These are phyloP conservation scores for Drosophila bocki DNA, from an alignment of 1,140 invertebrate species.

Conservation along the genomic window DNA sequence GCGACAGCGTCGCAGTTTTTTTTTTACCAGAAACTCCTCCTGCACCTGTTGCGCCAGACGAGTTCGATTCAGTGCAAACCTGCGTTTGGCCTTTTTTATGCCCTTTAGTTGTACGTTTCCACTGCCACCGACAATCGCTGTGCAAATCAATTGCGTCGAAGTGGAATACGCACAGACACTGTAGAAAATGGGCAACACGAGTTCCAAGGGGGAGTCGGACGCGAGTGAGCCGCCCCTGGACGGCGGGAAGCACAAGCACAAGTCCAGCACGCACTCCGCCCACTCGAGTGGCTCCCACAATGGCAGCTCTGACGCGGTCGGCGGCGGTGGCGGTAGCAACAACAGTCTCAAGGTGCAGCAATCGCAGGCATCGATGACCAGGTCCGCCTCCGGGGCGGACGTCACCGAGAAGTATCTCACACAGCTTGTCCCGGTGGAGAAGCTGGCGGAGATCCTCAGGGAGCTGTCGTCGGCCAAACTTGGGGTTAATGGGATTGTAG, in stretches of 20 bases:
- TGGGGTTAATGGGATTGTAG: conserved; percentile 88
- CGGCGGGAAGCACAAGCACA: conserved; percentile 66
- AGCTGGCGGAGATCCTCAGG: conserved; percentile 89
- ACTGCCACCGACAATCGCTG: conserved; percentile 35
- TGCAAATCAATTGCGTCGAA: conserved; percentile 77
- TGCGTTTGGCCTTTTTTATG: conserved; percentile 71
- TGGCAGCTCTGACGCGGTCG: conserved; percentile 41
- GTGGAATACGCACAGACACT: conserved; percentile 37
- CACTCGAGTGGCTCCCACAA: conserved; percentile 49
- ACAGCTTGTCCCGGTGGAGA: conserved; percentile 89
- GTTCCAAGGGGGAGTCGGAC: conserved; percentile 66
- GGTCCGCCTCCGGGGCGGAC: conserved; percentile 88
- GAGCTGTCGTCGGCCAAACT: conserved; percentile 88
- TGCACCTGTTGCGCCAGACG: conserved; percentile 65
- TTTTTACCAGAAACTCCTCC: conserved; percentile 37
- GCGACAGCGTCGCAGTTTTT: conserved; percentile 58
- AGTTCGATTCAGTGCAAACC: conserved; percentile 67
- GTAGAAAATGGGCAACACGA: conserved; percentile 67
- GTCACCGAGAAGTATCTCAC: conserved; percentile 87
- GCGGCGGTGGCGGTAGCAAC: conserved; percentile 56
- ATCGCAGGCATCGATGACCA: conserved; percentile 76
- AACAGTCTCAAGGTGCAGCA: conserved; percentile 74
- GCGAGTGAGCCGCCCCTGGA: conserved; percentile 71
- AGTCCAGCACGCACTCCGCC: conserved; percentile 51
- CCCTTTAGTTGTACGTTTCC: conserved; percentile 57